Evolutionary conservation across 35 echinoderm and acorn worm genomes (phyloP), one percentile per base, ranked within the genome.

Genomic region (Diadema setosum): DNA sequence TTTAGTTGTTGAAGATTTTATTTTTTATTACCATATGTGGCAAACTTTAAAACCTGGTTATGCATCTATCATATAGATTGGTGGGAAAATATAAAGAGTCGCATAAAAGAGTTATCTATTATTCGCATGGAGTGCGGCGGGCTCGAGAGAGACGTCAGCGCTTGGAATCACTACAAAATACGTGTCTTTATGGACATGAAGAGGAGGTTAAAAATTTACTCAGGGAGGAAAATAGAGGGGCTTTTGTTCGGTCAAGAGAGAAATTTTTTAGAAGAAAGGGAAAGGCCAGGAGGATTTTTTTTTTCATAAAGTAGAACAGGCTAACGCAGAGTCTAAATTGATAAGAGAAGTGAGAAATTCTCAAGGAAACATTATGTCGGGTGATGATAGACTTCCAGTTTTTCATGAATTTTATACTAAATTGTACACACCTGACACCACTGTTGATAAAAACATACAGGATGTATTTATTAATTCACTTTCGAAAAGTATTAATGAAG

Each of bases 211-310:
- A 29, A 40, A 21, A 74, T 24, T 30, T 87, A 15, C 48, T 87
- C 5, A 24, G 25, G 27, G 56, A 90, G 20, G 90, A 92, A 59
- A 63, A 26, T 23, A 7, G 83, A 61, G 91, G 84, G 18, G 58
- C 45, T 27, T 82, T 50, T 46, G 75, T 93, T 29, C 33, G 91
- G 17, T 87, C 91, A 0, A 87, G 49, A 61, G 58, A 67, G 4
- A 63, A 73, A 43, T 87, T 58, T n/a, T 40, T 32, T 63, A 43
- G 91, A 87, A 67, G 85, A 83, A n/a, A 80, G 85, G 17, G 84
- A 93, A 70, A 67, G 7, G 18, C 45, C 85, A 5, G 45, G 74
- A 46, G 87, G 37, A 49, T 93, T 83, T 46, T 83, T n/a, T n/a
- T n/a, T n/a, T n/a, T n/a, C n/a, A 29, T 39, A 73, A 88, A 15